phyloP scores from a whole-genome alignment of 2,113 vertebrate genomes.

The Phylloscopus trochilus region DNA sequence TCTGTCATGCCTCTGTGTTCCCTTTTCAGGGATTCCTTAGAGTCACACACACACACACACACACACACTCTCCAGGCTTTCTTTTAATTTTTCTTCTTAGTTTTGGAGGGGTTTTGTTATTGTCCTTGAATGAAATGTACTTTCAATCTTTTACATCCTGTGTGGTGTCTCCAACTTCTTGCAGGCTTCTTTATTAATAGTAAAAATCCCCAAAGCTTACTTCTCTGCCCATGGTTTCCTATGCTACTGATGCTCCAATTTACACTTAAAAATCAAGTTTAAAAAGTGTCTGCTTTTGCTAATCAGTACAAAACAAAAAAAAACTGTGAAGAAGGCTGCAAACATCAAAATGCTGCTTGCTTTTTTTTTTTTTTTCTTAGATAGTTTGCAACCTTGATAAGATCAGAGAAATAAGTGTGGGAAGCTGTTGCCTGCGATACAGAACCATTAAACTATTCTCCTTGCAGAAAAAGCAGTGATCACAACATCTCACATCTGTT shows the following conservation, averaged over 20 bases:
- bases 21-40: neutral
- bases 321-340: neutral
- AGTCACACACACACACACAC: rapidly evolving
- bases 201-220: neutral
- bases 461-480: conserved; percentile 22
- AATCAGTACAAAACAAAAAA: neutral
- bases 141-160: neutral
- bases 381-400: neutral
- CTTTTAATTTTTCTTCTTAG: neutral
- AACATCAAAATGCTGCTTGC: conserved; percentile 5
- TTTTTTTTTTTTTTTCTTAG: neutral
- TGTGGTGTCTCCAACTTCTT: neutral
- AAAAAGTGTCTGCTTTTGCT: neutral
- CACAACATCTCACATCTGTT: conserved; percentile 42
- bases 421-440: neutral
- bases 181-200: neutral
- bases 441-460: conserved; percentile 1
- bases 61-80: neutral
- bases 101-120: neutral
- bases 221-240: neutral
- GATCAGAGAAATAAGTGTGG: conserved; percentile 18
- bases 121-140: neutral
- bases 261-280: neutral
- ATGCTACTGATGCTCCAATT: neutral
- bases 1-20: neutral